Evolutionary conservation across 53 echinoderm and acorn worm species (phyloP).

Genomic region (Hippasteria phrygiana): DNA sequence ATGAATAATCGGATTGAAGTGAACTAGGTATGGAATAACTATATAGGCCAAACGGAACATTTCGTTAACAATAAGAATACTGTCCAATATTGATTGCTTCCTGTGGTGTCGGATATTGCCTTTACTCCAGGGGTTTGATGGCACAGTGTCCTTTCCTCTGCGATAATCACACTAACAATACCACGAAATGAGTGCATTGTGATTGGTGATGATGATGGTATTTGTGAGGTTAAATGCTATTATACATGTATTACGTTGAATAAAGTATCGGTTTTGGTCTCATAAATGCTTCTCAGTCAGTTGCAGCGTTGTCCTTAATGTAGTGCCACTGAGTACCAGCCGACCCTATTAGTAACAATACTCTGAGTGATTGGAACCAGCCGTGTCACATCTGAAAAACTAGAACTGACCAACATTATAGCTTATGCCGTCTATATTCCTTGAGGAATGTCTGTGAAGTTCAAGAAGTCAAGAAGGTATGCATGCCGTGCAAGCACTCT

Average conservation of each 20-base stretch:
- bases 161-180: not conserved
- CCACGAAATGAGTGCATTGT: too few relatives aligned
- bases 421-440: too few relatives aligned
- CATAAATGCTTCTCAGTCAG: not conserved
- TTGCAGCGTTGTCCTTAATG: not conserved
- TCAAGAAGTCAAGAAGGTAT: not conserved
- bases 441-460: not conserved
- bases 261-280: too few relatives aligned
- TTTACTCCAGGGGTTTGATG: not conserved
- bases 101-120: not conserved
- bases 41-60: not conserved
- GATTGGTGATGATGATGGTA: too few relatives aligned
- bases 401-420: too few relatives aligned
- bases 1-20: too few relatives aligned
- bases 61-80: not conserved
- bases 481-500: not conserved
- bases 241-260: too few relatives aligned
- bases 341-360: not conserved
- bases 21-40: too few relatives aligned
- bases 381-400: not conserved
- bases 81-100: not conserved
- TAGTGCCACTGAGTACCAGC: not conserved
- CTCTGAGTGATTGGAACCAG: slow-evolving; percentile 3
- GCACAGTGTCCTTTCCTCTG: not conserved
- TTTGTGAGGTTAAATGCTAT: too few relatives aligned